A percentile compares a stretch with the other conserved stretches of the same genome.
phyloP scores from a whole-genome alignment of 1,140 invertebrate species.

The Holotrichia oblita region DNA sequence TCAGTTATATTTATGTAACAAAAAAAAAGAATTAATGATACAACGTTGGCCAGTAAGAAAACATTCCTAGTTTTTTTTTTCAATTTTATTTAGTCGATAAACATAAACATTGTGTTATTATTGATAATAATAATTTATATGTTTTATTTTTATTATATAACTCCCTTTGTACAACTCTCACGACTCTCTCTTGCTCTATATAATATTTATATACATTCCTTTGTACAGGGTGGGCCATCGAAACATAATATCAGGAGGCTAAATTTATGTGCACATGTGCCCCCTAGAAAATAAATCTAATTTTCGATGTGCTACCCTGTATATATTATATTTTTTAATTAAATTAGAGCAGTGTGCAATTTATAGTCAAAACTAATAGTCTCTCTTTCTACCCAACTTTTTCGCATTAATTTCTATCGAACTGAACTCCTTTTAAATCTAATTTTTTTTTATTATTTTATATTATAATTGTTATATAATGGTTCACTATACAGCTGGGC shows the following conservation, averaged over 20 bases:
- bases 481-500: slow-evolving; percentile 15
- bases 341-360: slow-evolving; percentile 11
- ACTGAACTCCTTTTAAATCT: background rate
- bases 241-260: too few relatives aligned
- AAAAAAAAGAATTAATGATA: background rate
- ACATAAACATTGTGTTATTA: slow-evolving; percentile 1
- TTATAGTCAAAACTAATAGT: background rate
- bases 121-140: slow-evolving; percentile 3
- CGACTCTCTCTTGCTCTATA: background rate
- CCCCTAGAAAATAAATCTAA: too few relatives aligned
- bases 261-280: too few relatives aligned
- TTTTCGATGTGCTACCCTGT: too few relatives aligned
- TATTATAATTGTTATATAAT: background rate
- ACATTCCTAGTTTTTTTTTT: background rate
- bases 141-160: background rate
- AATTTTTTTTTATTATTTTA: background rate
- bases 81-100: slow-evolving; percentile 2
- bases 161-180: background rate
- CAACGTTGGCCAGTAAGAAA: background rate
- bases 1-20: background rate
- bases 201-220: too few relatives aligned
- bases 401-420: background rate
- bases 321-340: background rate
- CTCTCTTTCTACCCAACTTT: background rate
- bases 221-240: too few relatives aligned